These are phyloP conservation scores for Oplegnathus fasciatus DNA, from an alignment of 2,113 vertebrate genomes.

Conservation along the genomic window DNA sequence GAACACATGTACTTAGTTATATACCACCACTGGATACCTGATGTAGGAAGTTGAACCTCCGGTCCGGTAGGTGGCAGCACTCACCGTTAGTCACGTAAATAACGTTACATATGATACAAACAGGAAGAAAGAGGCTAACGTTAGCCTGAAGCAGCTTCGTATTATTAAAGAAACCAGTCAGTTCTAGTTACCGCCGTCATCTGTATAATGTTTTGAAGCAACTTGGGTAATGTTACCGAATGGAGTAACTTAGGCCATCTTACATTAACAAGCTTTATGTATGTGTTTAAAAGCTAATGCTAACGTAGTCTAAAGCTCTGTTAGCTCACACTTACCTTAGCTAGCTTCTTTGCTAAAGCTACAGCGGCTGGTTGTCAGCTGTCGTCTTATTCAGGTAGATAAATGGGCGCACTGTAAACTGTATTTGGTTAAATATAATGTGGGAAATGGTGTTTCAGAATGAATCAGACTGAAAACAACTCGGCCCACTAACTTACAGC, in stretches of 20 bases:
- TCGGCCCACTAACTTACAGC: not conserved
- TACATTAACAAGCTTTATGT: no score
- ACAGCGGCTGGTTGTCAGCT: not conserved
- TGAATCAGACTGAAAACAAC: not conserved
- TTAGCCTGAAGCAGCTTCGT: not conserved
- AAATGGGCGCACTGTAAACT: not conserved
- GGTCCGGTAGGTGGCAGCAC: constrained; percentile 47
- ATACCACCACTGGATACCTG: not conserved
- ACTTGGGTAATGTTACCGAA: not conserved
- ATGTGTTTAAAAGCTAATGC: not conserved
- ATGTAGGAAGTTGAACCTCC: no score
- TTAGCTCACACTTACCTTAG: not conserved
- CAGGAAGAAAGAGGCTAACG: not conserved
- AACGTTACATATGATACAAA: not conserved
- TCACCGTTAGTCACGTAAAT: not conserved
- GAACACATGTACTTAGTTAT: no score
- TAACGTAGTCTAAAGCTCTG: not conserved
- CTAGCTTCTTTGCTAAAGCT: not conserved
- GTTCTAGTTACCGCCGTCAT: fast-evolving
- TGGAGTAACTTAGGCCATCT: fast-evolving
- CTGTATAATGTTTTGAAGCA: not conserved
- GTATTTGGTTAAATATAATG: not conserved
- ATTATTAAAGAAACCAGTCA: no score
- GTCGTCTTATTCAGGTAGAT: not conserved
- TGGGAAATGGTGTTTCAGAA: not conserved